Conservation (phyloP, 2,113 vertebrate genomes). For the Cebidichthys violaceus region DNA sequence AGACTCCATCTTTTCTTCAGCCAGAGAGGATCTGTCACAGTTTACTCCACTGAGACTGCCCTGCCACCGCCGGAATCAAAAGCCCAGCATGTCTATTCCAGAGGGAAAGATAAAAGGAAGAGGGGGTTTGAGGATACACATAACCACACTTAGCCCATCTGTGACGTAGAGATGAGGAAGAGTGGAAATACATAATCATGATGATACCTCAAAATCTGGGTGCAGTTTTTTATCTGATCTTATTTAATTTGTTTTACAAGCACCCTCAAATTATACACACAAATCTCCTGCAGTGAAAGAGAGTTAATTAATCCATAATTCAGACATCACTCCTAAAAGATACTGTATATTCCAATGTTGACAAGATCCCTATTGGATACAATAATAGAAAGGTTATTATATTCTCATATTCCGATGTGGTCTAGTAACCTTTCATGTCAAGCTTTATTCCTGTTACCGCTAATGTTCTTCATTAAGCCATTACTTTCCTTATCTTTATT, state of each 20-base stretch:
- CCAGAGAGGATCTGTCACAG: constrained; percentile 38
- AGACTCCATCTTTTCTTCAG: constrained; percentile 51
- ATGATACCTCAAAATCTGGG: not conserved
- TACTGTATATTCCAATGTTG: not conserved
- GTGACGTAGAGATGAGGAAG: not conserved
- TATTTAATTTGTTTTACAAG: not conserved
- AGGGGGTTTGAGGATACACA: not conserved
- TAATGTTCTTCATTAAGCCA: not conserved
- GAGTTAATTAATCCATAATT: constrained; percentile 26
- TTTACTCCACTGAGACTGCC: constrained; percentile 25
- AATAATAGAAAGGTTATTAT: constrained; percentile 8
- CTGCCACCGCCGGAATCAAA: constrained; percentile 35
- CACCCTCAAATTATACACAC: not conserved
- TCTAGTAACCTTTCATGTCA: constrained; percentile 18
- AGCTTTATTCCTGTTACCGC: not conserved
- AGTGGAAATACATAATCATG: not conserved
- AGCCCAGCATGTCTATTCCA: constrained; percentile 20
- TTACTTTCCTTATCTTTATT: not conserved
- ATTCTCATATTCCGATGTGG: constrained; percentile 17
- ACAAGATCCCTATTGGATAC: constrained; percentile 1
- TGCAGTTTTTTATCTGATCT: not conserved
- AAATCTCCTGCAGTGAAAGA: not conserved
- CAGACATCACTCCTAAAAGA: not conserved
- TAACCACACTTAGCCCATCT: not conserved
- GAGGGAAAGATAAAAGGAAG: not conserved